phyloP scores from a whole-genome alignment of 2,113 vertebrate species.

The Uria lomvia region DNA sequence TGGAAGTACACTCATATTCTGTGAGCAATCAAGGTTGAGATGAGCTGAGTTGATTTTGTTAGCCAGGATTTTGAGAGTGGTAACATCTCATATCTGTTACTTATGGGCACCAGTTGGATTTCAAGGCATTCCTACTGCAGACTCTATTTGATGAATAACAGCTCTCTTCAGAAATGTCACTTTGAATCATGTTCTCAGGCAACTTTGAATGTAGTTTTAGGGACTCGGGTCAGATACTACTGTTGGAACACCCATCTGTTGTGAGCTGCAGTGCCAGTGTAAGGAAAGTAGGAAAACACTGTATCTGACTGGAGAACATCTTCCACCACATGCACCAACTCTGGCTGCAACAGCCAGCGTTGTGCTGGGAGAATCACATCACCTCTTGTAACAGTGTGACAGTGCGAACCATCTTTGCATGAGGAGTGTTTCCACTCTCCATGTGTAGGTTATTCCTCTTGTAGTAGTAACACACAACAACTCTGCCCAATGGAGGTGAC shows the following conservation, averaged over 20 bases:
- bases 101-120: neutral
- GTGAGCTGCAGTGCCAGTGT: neutral
- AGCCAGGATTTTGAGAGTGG: neutral
- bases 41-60: neutral
- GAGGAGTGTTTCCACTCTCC: neutral
- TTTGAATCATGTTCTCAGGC: neutral
- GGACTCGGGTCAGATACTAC: neutral
- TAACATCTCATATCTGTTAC: neutral
- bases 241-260: neutral
- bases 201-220: neutral
- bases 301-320: neutral
- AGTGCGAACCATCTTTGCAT: neutral
- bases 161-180: neutral
- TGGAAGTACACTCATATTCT: neutral
- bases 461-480: neutral
- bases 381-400: neutral
- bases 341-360: neutral
- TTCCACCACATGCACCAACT: rapidly evolving
- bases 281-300: neutral
- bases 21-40: neutral
- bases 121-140: neutral
- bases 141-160: neutral
- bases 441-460: neutral
- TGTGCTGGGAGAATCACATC: neutral
- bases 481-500: neutral